Evolutionary conservation across 2,797 vertebrate species (phyloP), one percentile per base, ranked within the genome.

Genomic region (Danionella dracula): DNA sequence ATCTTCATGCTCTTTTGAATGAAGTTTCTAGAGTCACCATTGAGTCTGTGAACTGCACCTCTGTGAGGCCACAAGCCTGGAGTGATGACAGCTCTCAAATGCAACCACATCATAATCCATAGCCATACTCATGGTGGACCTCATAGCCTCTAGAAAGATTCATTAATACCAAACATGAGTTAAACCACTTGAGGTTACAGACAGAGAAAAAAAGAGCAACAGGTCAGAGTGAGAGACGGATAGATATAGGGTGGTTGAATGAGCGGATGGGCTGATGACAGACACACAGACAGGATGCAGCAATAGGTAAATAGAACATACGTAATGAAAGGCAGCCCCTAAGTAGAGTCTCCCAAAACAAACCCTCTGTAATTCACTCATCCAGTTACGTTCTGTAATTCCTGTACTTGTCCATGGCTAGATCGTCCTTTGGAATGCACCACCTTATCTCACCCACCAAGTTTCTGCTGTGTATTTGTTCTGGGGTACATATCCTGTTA

Each of bases 331-430:
- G 38, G 50, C 61, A 42, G 45, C 37, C 38, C 45, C 23, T n/a
- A 29, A 38, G 11, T 29, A 21, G 12, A 27, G 29, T 44, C 10
- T 38, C 15, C 27, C 49, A 45, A 38, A 54, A 44, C 23, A 29
- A 48, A 2, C 23, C 54, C 31, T 54, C 62, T 71, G 63, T 19
- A 49, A 56, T 66, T 41, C 13, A 72, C 70, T 15, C 12, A 76
- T 68, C 76, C 68, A 66, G 77, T 72, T 70, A 79, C 63, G 60
- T 59, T 80, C 70, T 82, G 68, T 80, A 79, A 81, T 81, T 74
- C 77, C 65, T 45, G 56, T 83, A 13, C 4, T 64, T 73, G 76
- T 67, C 56, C 75, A 76, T 27, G 69, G 64, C 75, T 5, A 27
- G 6, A 27, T 27, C 3, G 23, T 27, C 23, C 6, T 27, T 27